These are phyloP conservation scores for Pristiophorus japonicus DNA, from an alignment of 2,113 vertebrate species.

Conservation along the genomic window DNA sequence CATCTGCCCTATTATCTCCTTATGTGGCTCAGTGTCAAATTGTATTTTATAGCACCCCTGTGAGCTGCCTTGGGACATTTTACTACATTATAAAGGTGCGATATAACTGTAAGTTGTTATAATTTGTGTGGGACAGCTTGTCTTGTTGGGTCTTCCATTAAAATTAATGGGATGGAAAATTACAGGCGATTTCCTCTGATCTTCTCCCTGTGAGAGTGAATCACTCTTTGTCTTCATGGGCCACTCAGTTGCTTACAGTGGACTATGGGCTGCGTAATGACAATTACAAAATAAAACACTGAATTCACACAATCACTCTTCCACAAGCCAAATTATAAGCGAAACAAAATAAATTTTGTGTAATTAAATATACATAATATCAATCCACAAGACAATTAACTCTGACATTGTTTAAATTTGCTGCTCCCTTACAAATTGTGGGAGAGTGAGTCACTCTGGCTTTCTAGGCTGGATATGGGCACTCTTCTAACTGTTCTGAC, in stretches of 20 bases:
- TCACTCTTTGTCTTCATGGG: neutral
- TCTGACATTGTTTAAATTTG: neutral
- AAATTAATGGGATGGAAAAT: neutral
- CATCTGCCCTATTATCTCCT: neutral
- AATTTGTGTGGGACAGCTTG: neutral
- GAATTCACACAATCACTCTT: neutral
- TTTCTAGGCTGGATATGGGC: neutral
- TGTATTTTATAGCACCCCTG: neutral
- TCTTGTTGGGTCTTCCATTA: neutral
- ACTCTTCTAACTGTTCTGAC: neutral
- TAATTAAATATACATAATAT: neutral
- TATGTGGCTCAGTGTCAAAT: neutral
- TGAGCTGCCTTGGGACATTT: neutral
- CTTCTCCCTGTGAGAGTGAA: neutral
- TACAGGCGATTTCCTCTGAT: neutral
- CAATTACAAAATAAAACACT: neutral
- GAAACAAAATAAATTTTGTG: neutral
- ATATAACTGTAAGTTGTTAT: neutral
- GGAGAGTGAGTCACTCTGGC: neutral
- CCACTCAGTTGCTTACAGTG: neutral
- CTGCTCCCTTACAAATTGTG: too few species aligned
- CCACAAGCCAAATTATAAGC: neutral
- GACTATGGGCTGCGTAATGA: neutral
- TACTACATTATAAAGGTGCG: neutral
- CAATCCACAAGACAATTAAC: neutral